phyloP scores from a whole-genome alignment of 2,888 invertebrate genomes.

The Monochamus alternatus region DNA sequence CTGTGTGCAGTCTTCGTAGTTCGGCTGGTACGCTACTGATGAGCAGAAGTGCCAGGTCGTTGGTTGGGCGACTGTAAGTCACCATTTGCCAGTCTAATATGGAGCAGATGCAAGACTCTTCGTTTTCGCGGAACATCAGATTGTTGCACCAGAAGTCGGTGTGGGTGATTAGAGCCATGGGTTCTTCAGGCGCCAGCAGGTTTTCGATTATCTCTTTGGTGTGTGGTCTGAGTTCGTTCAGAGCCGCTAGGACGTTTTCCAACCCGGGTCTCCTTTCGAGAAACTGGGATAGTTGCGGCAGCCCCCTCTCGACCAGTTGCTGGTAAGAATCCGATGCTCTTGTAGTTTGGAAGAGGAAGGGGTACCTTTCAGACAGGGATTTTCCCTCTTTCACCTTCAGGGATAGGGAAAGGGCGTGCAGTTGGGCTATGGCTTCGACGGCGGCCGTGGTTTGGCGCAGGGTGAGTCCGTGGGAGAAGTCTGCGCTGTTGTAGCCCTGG shows the following conservation, averaged over 20 bases:
- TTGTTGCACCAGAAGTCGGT: slow-evolving; percentile 91
- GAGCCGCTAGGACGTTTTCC: slow-evolving; percentile 75
- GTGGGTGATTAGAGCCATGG: slow-evolving; percentile 84
- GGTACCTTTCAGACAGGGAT: slow-evolving; percentile 73
- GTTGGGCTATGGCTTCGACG: slow-evolving; percentile 79
- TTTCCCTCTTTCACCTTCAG: slow-evolving; percentile 74
- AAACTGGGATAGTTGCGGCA: slow-evolving; percentile 84
- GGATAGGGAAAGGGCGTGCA: slow-evolving; percentile 83
- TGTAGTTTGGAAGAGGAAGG: slow-evolving; percentile 85
- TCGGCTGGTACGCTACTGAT: slow-evolving; percentile 84
- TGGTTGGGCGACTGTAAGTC: slow-evolving; percentile 83
- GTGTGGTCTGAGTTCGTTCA: slow-evolving; percentile 76
- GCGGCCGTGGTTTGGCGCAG: slow-evolving; percentile 80
- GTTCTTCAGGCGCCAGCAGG: slow-evolving; percentile 81
- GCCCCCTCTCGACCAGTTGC: slow-evolving; percentile 83
- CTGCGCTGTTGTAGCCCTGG: slow-evolving; percentile 77
- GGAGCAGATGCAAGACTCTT: slow-evolving; percentile 75
- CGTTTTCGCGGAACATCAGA: slow-evolving; percentile 77
- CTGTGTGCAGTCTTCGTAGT: slow-evolving; percentile 78
- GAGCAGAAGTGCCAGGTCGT: slow-evolving; percentile 83
- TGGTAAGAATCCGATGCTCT: slow-evolving; percentile 87
- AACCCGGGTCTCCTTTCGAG: slow-evolving; percentile 79
- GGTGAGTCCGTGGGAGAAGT: slow-evolving; percentile 81
- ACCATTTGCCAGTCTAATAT: slow-evolving; percentile 91
- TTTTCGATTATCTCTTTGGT: slow-evolving; percentile 83